Evolutionary conservation across 2,888 invertebrate genomes (phyloP).

Genomic region (Machimus atricapillus): DNA sequence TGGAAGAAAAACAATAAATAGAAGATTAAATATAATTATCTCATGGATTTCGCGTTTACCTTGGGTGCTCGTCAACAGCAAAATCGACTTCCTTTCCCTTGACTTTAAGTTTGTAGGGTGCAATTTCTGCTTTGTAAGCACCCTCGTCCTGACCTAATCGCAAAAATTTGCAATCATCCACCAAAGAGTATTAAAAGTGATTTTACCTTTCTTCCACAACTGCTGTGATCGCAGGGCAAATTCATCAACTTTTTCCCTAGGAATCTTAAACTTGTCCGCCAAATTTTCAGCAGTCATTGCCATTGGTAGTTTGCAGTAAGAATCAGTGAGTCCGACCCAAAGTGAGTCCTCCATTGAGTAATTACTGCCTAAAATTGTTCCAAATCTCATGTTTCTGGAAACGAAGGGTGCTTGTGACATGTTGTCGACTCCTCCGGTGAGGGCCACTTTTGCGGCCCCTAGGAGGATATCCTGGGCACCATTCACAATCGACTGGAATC

Average conservation of each 20-base stretch:
- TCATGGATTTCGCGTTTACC: slow-evolving; percentile 26
- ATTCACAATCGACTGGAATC: slow-evolving; percentile 93
- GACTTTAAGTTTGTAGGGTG: slow-evolving; percentile 81
- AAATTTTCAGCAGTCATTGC: slow-evolving; percentile 94
- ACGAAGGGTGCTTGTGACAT: slow-evolving; percentile 94
- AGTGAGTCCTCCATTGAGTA: slow-evolving; percentile 85
- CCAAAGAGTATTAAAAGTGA: not conserved
- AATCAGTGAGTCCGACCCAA: slow-evolving; percentile 89
- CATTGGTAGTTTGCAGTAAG: slow-evolving; percentile 92
- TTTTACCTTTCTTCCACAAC: slow-evolving; percentile 80
- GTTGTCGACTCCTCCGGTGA: slow-evolving; percentile 93
- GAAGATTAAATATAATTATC: not conserved
- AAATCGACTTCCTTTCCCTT: slow-evolving; percentile 83
- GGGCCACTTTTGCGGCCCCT: slow-evolving; percentile 83
- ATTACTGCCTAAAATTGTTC: slow-evolving; percentile 80
- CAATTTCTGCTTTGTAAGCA: slow-evolving; percentile 87
- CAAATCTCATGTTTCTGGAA: slow-evolving; percentile 85
- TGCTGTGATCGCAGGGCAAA: slow-evolving; percentile 87
- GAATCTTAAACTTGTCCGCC: slow-evolving; percentile 82
- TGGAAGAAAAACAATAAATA: slow-evolving; percentile 49
- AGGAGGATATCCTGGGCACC: slow-evolving; percentile 90
- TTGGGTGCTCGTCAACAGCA: slow-evolving; percentile 91
- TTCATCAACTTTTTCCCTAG: slow-evolving; percentile 82
- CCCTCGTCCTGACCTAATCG: slow-evolving; percentile 82
- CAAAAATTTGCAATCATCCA: slow-evolving; percentile 37